Evolutionary conservation across 2,113 vertebrate genomes (phyloP), one percentile per base, ranked within the genome.

Genomic region (Mola mola): DNA sequence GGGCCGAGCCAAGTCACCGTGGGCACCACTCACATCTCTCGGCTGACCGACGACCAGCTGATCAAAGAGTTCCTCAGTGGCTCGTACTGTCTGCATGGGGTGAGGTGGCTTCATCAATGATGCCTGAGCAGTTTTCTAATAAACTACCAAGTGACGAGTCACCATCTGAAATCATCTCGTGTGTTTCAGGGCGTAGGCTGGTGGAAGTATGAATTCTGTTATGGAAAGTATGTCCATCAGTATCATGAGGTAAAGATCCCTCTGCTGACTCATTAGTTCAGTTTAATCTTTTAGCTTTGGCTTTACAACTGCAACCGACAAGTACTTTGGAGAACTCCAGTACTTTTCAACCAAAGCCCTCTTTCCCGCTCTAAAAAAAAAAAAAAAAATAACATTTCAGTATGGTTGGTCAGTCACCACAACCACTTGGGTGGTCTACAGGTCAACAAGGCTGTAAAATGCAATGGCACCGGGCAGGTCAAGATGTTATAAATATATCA

Each of bases 151-250:
- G 13, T 13, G 11, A 41, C 0, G 0, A 16, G 3, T 69, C 25
- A 24, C 58, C 4, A 6, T 49, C 19, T 8, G 10, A 16, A 20
- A 12, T 3, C 69, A 42, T 79, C 6, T 68, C 73, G 43, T 78
- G 9, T 69, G 26, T 65, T 83, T 53, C 81, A 99, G 98, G 98
- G 97, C 0, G 97, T 99, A 17, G 98, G 98, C 7, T 99, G 98
- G 98, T 99, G 98, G 98, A 99, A 98, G 81, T 98, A 99, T 0
- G 98, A 99, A 81, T 98, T 99, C 92, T 99, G 98, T 88, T 99
- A 99, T 0, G 97, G 98, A 64, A 98, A 92, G 81, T 93, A 99
- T 0, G 96, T 99, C 36, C 95, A 99, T 81, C 98, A 99, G 56
- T 99, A 98, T 79, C 98, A 99, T 6, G 97, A 99, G 95, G 96